Conservation (phyloP, 2,113 vertebrate genomes). For the human region DNA sequence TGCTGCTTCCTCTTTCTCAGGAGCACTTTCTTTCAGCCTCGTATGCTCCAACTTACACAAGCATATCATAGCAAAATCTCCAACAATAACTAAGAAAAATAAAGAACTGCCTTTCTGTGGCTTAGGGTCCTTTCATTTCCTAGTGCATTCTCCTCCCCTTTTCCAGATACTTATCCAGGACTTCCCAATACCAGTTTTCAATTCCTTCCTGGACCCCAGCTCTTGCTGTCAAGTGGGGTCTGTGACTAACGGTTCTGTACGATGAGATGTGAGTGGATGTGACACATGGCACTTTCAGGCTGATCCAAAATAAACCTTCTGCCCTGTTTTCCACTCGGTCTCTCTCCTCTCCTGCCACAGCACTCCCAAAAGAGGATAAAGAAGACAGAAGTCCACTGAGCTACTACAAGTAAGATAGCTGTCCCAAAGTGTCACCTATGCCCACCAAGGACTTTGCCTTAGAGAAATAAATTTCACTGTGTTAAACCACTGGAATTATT, state of each 20-base stretch:
- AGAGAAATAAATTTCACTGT: background rate
- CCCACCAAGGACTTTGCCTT: background rate
- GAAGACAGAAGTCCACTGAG: background rate
- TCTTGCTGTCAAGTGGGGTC: background rate
- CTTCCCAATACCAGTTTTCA: background rate
- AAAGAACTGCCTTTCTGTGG: background rate
- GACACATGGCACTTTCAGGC: background rate
- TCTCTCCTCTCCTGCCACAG: background rate
- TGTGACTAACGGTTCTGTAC: background rate
- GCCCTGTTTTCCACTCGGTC: background rate
- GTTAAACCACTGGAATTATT: background rate
- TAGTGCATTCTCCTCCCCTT: background rate
- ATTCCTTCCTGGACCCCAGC: background rate
- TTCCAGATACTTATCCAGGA: background rate
- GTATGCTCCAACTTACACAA: background rate
- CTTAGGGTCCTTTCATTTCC: background rate
- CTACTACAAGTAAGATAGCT: background rate
- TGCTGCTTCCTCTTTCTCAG: background rate
- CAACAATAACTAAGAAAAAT: background rate
- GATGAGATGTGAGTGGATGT: background rate
- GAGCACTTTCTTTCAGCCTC: background rate
- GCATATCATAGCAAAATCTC: background rate
- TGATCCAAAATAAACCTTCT: background rate
- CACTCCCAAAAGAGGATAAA: background rate
- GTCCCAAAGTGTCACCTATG: background rate